Conservation (phyloP, 2,888 invertebrate genomes). For the Clunio marinus region DNA sequence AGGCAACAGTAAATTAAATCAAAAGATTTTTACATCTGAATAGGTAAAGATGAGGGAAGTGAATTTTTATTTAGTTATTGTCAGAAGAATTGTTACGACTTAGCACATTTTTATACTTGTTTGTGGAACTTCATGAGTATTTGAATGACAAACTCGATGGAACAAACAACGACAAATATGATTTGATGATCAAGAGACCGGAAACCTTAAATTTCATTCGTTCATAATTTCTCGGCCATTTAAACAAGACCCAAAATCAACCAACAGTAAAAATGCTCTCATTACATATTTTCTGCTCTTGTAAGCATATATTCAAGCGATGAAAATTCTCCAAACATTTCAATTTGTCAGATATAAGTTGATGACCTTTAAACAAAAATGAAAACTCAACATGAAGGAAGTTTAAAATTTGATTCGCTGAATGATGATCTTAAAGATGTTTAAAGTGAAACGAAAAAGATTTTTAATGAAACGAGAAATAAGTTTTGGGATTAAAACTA, state of each 20-base stretch:
- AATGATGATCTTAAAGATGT: not conserved
- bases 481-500: too few relatives aligned
- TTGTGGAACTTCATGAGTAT: not conserved
- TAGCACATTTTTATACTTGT: too few relatives aligned
- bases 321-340: not conserved
- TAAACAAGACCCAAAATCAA: not conserved
- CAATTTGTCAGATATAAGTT: not conserved
- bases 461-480: not conserved
- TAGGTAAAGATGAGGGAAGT: not conserved
- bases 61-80: too few relatives aligned
- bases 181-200: conserved; percentile 11
- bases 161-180: not conserved
- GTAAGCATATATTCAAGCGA: not conserved
- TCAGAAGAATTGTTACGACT: too few relatives aligned
- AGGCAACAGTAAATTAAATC: not conserved
- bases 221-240: not conserved
- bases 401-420: not conserved
- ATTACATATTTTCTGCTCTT: not conserved
- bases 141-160: not conserved
- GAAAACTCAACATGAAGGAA: not conserved
- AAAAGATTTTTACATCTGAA: conserved; percentile 15
- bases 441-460: not conserved
- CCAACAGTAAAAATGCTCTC: not conserved
- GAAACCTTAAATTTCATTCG: conserved; percentile 8
- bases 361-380: not conserved